phyloP scores from a whole-genome alignment of 2,113 vertebrate species.

The Sebastes fasciatus region DNA sequence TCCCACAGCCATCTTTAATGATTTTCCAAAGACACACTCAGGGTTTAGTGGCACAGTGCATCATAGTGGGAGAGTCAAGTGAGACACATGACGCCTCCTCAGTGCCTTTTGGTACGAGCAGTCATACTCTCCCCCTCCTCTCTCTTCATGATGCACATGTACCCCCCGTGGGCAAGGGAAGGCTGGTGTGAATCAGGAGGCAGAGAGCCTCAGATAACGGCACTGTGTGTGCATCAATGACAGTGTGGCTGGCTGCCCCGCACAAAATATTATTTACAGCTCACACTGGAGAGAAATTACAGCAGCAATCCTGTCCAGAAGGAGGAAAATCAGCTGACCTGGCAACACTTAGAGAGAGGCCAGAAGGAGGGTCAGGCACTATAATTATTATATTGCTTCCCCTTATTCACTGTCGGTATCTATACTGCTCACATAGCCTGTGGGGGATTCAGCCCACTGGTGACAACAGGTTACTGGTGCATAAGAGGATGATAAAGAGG shows the following conservation, averaged over 20 bases:
- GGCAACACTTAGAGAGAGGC: conserved; percentile 74
- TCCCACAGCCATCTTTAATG: conserved; percentile 68
- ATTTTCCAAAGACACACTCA: conserved; percentile 63
- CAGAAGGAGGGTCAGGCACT: conserved; percentile 70
- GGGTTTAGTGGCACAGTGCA: conserved; percentile 54
- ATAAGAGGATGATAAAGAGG: conserved; percentile 60
- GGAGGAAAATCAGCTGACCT: conserved; percentile 78
- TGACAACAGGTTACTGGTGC: conserved; percentile 79
- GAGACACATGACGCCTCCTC: conserved; percentile 40
- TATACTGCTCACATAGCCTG: conserved; percentile 74
- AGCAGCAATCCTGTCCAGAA: conserved; percentile 70
- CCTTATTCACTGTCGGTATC: conserved; percentile 76
- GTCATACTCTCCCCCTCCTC: conserved; percentile 15
- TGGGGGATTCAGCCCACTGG: conserved; percentile 58
- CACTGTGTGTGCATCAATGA: conserved; percentile 71
- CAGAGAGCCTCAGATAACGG: conserved; percentile 67
- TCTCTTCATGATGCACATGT: conserved; percentile 54
- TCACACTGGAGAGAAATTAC: conserved; percentile 72
- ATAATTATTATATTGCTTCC: conserved; percentile 82
- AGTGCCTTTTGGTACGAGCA: conserved; percentile 40
- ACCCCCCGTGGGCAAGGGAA: conserved; percentile 61
- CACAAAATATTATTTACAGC: conserved; percentile 83
- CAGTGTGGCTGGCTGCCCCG: conserved; percentile 63
- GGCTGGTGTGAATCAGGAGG: conserved; percentile 60
- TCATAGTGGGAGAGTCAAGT: conserved; percentile 49